A percentile compares a stretch with the other conserved stretches of the same genome.
Conservation (phyloP, 2,888 invertebrate genomes). For the Taenaris catops region DNA sequence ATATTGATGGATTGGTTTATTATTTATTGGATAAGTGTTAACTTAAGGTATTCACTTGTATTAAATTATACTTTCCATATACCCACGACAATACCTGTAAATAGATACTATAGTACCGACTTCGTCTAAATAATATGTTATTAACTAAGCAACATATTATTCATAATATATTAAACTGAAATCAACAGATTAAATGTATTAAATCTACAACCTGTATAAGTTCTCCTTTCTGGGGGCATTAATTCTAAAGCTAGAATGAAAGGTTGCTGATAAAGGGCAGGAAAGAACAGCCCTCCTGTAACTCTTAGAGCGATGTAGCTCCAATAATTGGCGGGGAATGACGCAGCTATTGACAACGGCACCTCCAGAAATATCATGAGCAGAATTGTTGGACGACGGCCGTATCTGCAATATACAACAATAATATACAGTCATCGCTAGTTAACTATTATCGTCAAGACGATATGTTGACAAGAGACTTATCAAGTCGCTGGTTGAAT, state of each 20-base stretch:
- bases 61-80: conserved; percentile 83
- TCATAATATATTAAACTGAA: too few species aligned
- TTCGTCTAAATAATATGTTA: not conserved
- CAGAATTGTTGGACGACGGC: conserved; percentile 81
- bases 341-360: conserved; percentile 79
- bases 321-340: conserved; percentile 80
- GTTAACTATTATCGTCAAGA: too few species aligned
- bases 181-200: too few species aligned
- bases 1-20: too few species aligned
- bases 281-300: conserved; percentile 82
- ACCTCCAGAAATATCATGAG: conserved; percentile 82
- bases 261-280: conserved; percentile 83
- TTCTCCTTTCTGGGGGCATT: conserved; percentile 82
- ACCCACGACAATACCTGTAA: conserved; percentile 80
- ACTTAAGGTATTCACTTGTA: too few species aligned
- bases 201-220: conserved; percentile 83
- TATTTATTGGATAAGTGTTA: too few species aligned
- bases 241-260: conserved; percentile 83
- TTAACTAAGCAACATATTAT: too few species aligned
- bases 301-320: conserved; percentile 80
- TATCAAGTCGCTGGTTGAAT: too few species aligned
- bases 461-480: too few species aligned
- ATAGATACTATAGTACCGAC: not conserved
- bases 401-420: conserved; percentile 78
- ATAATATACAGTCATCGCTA: too few species aligned